Percentiles rank a stretch among this genome's conserved stretches.
These are phyloP conservation scores for Coendou prehensilis DNA, from an alignment of 2,797 vertebrate species.

Conservation along the genomic window DNA sequence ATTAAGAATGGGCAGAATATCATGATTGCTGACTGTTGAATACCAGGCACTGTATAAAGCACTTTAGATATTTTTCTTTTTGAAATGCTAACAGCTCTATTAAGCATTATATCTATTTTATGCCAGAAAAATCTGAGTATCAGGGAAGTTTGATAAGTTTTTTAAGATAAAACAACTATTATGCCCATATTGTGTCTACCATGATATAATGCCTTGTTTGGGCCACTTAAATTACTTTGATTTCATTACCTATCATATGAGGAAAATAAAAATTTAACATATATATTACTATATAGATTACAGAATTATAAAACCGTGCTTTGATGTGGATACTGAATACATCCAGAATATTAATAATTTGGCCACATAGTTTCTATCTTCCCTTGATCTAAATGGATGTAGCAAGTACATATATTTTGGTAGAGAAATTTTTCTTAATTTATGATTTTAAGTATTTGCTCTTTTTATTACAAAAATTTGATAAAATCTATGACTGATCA, in stretches of 20 bases:
- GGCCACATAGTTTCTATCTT: background rate
- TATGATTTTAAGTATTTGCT: constrained; percentile 7
- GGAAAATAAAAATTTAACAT: background rate
- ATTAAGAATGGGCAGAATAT: background rate
- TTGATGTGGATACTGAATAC: background rate
- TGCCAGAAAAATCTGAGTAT: background rate
- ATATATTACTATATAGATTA: background rate
- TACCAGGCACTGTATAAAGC: background rate
- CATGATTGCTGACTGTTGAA: background rate
- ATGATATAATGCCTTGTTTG: background rate
- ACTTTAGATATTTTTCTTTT: background rate
- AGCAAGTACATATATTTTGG: background rate
- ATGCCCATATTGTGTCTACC: background rate
- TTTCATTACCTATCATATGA: background rate
- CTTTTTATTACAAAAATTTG: background rate
- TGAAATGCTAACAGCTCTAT: background rate
- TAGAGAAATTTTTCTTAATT: background rate
- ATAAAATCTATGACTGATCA: background rate
- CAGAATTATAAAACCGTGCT: background rate
- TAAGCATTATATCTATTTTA: background rate
- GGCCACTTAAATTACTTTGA: background rate
- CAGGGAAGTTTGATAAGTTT: background rate
- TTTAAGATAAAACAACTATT: background rate
- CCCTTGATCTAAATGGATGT: background rate
- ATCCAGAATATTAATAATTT: background rate